Percentiles rank a stretch among this genome's conserved stretches.
phyloP scores from a whole-genome alignment of 2,888 invertebrate species.

The Trisateles emortualis region DNA sequence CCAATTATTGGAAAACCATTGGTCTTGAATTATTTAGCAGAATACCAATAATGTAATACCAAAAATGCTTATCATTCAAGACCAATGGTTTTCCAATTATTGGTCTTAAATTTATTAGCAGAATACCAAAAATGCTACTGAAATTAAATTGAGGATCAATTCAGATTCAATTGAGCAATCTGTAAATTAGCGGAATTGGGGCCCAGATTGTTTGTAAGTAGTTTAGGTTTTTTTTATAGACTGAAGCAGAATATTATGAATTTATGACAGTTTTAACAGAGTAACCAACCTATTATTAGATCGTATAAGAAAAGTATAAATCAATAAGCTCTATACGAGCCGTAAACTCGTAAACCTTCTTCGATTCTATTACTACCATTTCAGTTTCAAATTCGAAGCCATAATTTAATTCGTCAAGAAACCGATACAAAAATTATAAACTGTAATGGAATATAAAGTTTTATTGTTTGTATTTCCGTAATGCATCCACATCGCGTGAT shows the following conservation, averaged over 20 bases:
- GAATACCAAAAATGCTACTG: too few species aligned
- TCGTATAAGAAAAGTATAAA: neutral
- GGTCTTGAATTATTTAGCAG: too few species aligned
- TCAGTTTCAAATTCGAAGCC: slow-evolving; percentile 8
- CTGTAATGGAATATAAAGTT: slow-evolving; percentile 45
- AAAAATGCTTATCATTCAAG: too few species aligned
- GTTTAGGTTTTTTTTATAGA: neutral
- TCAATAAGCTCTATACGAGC: neutral
- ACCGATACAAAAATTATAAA: slow-evolving; percentile 16
- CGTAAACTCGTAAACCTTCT: neutral
- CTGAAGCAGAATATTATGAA: neutral
- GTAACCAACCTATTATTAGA: neutral
- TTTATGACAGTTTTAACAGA: neutral
- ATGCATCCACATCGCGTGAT: slow-evolving; percentile 58
- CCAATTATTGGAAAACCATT: too few species aligned
- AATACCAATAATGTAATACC: too few species aligned
- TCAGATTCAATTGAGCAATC: too few species aligned
- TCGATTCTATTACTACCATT: slow-evolving; percentile 5
- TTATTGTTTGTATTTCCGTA: slow-evolving; percentile 51
- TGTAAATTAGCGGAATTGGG: too few species aligned
- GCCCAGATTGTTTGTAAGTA: too few species aligned
- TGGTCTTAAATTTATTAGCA: too few species aligned
- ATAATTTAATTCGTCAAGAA: slow-evolving; percentile 10
- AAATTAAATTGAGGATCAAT: too few species aligned
- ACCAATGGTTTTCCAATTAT: too few species aligned